Conservation (phyloP, 2,797 vertebrate species). For the Melopsittacus undulatus region DNA sequence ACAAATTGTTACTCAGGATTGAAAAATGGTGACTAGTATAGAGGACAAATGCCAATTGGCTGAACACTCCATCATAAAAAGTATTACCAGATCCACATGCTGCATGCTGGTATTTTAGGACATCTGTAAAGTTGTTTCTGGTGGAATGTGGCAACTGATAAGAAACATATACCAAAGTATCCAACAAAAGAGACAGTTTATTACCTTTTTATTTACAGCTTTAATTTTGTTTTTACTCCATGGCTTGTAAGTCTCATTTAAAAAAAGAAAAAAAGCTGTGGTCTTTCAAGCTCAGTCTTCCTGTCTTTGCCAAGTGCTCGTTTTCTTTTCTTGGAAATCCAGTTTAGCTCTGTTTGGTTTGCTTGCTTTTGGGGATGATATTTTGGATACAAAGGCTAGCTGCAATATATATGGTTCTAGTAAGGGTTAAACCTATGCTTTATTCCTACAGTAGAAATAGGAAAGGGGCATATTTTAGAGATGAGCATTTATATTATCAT, state of each 20-base stretch:
- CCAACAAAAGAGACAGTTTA: slow-evolving; percentile 67
- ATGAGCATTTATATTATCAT: background rate
- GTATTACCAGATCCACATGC: slow-evolving; percentile 45
- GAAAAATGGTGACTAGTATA: slow-evolving; percentile 42
- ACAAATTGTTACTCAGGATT: slow-evolving; percentile 61
- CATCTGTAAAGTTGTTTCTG: slow-evolving; percentile 62
- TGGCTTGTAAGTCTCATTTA: slow-evolving; percentile 49
- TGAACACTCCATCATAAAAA: slow-evolving; percentile 50
- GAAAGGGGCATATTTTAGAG: background rate
- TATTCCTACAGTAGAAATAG: background rate
- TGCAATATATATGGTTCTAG: background rate
- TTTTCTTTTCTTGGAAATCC: background rate
- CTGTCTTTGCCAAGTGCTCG: background rate
- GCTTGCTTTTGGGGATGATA: background rate
- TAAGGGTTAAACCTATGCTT: background rate
- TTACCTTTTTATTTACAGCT: slow-evolving; percentile 72
- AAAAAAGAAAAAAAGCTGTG: background rate
- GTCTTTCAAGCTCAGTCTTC: background rate
- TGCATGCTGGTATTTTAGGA: slow-evolving; percentile 42
- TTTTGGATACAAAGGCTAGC: background rate
- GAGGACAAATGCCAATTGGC: slow-evolving; percentile 59
- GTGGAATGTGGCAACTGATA: slow-evolving; percentile 59
- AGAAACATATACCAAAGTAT: slow-evolving; percentile 50
- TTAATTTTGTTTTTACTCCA: slow-evolving; percentile 54
- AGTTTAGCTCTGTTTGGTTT: background rate